Conservation (phyloP, 2,113 vertebrate species). For the Thalassarche chlororhynchos region DNA sequence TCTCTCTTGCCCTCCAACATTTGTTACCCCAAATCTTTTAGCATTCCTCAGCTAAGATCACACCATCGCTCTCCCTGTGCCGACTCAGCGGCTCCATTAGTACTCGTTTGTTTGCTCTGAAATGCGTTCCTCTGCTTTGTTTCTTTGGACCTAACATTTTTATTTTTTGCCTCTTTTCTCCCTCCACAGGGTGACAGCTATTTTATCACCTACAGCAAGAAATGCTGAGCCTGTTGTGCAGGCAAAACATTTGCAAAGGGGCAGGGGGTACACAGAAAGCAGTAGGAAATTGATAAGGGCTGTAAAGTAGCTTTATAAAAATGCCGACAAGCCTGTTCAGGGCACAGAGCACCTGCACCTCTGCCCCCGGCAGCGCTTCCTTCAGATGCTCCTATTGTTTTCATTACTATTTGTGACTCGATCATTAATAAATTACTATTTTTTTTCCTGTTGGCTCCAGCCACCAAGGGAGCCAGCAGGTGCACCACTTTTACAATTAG, state of each 20-base stretch:
- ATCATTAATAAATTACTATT: slow-evolving; percentile 78
- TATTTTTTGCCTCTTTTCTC: slow-evolving; percentile 31
- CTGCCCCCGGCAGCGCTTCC: slow-evolving; percentile 61
- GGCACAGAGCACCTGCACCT: slow-evolving; percentile 72
- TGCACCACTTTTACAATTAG: slow-evolving; percentile 81
- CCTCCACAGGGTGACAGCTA: slow-evolving; percentile 63
- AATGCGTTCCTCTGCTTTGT: not conserved
- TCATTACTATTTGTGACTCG: slow-evolving; percentile 76
- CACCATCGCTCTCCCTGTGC: not conserved
- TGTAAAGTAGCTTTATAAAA: slow-evolving; percentile 73
- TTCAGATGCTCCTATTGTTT: slow-evolving; percentile 74
- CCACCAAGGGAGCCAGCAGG: slow-evolving; percentile 77
- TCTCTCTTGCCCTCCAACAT: not conserved
- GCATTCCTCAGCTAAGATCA: not conserved
- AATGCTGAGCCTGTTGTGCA: slow-evolving; percentile 67
- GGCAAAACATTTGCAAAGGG: slow-evolving; percentile 70
- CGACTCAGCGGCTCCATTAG: slow-evolving; percentile 38
- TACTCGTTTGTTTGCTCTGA: slow-evolving; percentile 16
- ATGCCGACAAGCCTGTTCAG: slow-evolving; percentile 69
- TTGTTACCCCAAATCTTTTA: not conserved
- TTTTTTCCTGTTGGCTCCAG: slow-evolving; percentile 53
- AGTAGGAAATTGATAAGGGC: slow-evolving; percentile 66
- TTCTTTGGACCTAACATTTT: not conserved
- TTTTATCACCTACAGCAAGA: slow-evolving; percentile 70
- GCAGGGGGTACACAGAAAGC: slow-evolving; percentile 65